Percentiles rank a stretch among this genome's conserved stretches.
Evolutionary conservation across 2,888 invertebrate species (phyloP).

Genomic region (Mythimna ferrago): DNA sequence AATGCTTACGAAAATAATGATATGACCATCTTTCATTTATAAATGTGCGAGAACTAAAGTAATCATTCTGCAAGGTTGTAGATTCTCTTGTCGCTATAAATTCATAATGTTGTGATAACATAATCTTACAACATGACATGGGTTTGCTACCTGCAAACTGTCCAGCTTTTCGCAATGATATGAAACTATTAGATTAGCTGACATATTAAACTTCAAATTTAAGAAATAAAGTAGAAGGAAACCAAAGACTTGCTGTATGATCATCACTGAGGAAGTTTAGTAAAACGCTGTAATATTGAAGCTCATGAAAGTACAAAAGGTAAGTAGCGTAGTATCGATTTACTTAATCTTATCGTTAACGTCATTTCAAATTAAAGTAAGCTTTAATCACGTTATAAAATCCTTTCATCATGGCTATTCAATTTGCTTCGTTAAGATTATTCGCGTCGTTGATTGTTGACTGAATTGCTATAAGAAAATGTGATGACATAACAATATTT

Average conservation of each 20-base stretch:
- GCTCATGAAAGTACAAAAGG: background rate
- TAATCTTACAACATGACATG: background rate
- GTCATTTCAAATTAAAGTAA: constrained; percentile 6
- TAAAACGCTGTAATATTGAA: no score
- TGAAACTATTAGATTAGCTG: background rate
- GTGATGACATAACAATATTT: no score
- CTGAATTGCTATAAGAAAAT: background rate
- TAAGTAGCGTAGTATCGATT: background rate
- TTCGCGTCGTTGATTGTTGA: background rate
- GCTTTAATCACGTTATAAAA: background rate
- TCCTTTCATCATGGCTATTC: background rate
- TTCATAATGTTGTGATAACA: background rate
- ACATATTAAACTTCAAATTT: background rate
- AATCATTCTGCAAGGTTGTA: background rate
- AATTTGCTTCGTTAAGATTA: background rate
- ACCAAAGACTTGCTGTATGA: no score
- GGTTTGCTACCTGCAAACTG: background rate
- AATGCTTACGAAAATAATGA: background rate
- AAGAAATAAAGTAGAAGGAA: background rate
- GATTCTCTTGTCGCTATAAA: background rate
- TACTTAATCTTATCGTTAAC: background rate
- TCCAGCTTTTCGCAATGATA: background rate
- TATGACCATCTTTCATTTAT: background rate
- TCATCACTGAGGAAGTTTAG: no score
- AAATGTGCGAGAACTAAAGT: background rate